A percentile compares a stretch with the other conserved stretches of the same genome.
Conservation (phyloP, 2,113 vertebrate genomes). For the Ciconia maguari region DNA sequence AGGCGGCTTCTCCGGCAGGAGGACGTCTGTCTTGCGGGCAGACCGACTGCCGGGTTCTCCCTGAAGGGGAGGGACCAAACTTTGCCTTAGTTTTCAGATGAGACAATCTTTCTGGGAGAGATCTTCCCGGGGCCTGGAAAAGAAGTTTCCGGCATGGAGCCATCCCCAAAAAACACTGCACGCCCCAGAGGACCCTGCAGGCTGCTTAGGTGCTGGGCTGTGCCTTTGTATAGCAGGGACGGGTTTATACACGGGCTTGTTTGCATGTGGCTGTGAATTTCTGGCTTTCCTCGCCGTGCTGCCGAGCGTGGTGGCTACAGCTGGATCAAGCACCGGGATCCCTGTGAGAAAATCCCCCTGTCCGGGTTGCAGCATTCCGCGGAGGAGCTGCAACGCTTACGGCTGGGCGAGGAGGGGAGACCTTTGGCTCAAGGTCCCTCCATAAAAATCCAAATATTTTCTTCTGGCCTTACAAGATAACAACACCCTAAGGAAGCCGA, state of each 20-base stretch:
- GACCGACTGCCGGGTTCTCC: not conserved
- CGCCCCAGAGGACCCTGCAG: not conserved
- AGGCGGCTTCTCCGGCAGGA: not conserved
- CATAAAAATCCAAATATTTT: not conserved
- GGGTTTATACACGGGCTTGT: not conserved
- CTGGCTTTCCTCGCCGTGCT: not conserved
- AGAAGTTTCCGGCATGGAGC: not conserved
- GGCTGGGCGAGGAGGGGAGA: fast-evolving
- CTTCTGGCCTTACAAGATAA: not conserved
- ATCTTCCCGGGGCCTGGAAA: not conserved
- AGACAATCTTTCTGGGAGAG: not conserved
- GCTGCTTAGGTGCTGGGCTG: not conserved
- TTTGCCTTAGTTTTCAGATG: not conserved
- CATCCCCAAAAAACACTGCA: not conserved
- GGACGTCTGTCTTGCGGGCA: not conserved
- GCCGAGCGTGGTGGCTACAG: not conserved
- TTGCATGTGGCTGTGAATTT: not conserved
- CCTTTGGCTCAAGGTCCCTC: not conserved
- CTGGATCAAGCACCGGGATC: not conserved
- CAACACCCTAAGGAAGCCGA: fast-evolving
- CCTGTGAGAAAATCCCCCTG: not conserved
- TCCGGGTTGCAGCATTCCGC: not conserved
- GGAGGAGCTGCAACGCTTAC: not conserved
- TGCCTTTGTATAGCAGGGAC: not conserved
- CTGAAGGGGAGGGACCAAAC: slow-evolving; percentile 54